Conservation (phyloP, 2,888 invertebrate species). For the Plebejus anna region DNA sequence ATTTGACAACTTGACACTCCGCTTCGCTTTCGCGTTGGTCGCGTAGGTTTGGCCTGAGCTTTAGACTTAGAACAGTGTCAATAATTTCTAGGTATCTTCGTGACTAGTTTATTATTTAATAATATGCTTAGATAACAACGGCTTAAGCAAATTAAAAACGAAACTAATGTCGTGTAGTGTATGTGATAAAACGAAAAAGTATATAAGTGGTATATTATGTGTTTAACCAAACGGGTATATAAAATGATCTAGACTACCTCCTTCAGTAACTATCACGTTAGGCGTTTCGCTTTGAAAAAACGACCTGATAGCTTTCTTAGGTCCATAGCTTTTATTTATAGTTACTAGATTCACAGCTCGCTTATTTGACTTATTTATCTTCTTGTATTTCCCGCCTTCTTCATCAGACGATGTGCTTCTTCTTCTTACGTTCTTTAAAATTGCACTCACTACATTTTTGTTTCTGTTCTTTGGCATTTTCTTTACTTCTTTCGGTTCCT, state of each 20-base stretch:
- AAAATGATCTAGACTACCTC: constrained; percentile 57
- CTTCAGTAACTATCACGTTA: constrained; percentile 75
- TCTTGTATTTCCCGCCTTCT: constrained; percentile 71
- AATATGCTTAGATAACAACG: constrained; percentile 26
- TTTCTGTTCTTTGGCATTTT: constrained; percentile 67
- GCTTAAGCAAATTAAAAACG: constrained; percentile 25
- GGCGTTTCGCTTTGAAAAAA: constrained; percentile 72
- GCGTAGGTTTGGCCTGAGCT: neutral
- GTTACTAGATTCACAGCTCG: constrained; percentile 65
- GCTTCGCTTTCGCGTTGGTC: no score
- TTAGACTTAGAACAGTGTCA: neutral
- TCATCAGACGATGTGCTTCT: constrained; percentile 68
- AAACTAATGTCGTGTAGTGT: constrained; percentile 10
- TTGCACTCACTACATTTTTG: constrained; percentile 59
- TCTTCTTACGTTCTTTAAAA: constrained; percentile 61
- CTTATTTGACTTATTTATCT: constrained; percentile 72
- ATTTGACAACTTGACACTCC: no score
- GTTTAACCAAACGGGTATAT: constrained; percentile 14
- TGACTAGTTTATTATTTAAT: neutral
- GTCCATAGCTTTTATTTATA: constrained; percentile 61
- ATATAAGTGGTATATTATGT: constrained; percentile 2
- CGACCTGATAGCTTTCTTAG: constrained; percentile 63
- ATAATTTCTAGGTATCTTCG: neutral
- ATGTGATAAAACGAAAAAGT: constrained; percentile 10
- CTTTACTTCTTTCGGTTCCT: constrained; percentile 50